Base-by-base conservation (phyloP, 2,797 vertebrate genomes). In the Picus viridis region DNA sequence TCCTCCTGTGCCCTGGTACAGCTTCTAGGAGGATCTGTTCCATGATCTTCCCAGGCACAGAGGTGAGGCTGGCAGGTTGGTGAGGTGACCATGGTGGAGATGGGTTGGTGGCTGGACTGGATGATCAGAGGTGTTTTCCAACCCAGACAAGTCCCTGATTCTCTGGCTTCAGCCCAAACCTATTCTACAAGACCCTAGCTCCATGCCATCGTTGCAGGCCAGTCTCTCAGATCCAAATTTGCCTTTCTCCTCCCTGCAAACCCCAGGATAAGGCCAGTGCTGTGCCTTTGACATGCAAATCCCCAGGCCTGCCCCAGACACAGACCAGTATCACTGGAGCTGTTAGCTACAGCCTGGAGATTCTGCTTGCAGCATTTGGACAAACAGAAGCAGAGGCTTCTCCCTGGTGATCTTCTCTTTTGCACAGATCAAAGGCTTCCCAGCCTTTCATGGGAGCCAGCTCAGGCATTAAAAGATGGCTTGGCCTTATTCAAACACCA, bases 361-460 rank as follows among this genome's bases (percentile, higher is more conserved):
- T 36, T 68, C 41, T 70, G 67, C 53, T 91, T 92, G 91, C 86
- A 94, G 93, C 76, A 84, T 96, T 96, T 95, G 93, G 88, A 89
- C 93, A 94, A 96, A 97, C 74, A 93, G 81, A 94, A 95, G 76
- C 78, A 91, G 80, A 83, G 36, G 29, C 36, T 95, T 96, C 88
- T 92, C 92, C 92, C 93, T 94, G 75, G 93, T 83, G 89, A 95
- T 92, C 83, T 83, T 85, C 71, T 75, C 68, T 94, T 96, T 88
- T 85, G 67, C 83, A 74, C 1, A 96, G 92, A 95, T 95, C 95
- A 97, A 96, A 96, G 94, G 53, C 76, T 79, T 95, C 57, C 64
- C 79, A 85, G 77, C 34, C 72, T 96, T 97, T 94, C 83, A 92
- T 94, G 77, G 88, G 49, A 89, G 68, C 59, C 90, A 92, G 76